Percentiles rank a stretch among this genome's conserved stretches.
Conservation (phyloP, 2,888 invertebrate species). For the Ophion slaviceki region DNA sequence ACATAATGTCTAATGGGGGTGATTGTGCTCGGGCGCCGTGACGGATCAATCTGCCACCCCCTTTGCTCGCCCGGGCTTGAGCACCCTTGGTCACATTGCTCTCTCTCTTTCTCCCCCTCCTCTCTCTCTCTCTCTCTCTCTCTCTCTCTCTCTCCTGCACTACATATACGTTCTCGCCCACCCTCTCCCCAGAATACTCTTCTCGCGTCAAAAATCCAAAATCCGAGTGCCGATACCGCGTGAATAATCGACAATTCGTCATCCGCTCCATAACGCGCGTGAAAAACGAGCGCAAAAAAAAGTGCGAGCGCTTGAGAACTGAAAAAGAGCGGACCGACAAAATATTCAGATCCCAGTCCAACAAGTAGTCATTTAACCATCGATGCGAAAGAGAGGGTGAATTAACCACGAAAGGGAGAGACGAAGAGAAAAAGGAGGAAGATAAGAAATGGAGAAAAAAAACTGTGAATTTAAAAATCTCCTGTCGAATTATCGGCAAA, state of each 20-base stretch:
- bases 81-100: conserved; percentile 63
- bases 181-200: conserved; percentile 59
- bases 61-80: conserved; percentile 73
- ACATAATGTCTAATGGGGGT: conserved; percentile 83
- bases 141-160: conserved; percentile 16
- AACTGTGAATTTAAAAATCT: conserved; percentile 36
- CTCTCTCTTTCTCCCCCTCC: conserved; percentile 39
- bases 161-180: neutral
- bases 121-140: conserved; percentile 44
- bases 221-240: conserved; percentile 77
- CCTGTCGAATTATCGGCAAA: conserved; percentile 9
- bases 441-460: neutral
- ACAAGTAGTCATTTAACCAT: conserved; percentile 36
- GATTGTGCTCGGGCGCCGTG: conserved; percentile 83
- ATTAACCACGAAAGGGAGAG: neutral
- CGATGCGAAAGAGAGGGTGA: conserved; percentile 1
- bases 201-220: conserved; percentile 74
- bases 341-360: neutral
- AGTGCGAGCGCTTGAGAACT: conserved; percentile 12
- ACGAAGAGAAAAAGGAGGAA: neutral
- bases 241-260: conserved; percentile 81
- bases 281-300: conserved; percentile 63
- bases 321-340: neutral
- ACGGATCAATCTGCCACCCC: conserved; percentile 83
- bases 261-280: conserved; percentile 71